Base-by-base conservation (phyloP, 2,797 vertebrate genomes). In the Halcyon badia region DNA sequence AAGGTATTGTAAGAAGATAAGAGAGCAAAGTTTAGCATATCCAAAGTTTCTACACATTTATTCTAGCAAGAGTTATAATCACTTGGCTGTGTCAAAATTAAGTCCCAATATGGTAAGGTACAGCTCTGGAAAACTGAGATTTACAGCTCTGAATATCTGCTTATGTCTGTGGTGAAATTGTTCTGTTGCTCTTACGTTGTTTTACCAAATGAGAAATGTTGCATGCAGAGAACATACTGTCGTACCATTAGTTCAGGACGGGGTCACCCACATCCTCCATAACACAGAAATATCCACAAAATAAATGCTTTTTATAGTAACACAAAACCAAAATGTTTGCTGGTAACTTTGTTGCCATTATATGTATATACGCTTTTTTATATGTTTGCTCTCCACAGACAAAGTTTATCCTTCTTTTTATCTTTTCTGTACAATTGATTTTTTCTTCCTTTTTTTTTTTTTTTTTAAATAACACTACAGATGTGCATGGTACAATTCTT, bases 211-310 rank as follows among this genome's bases (percentile, higher is more conserved):
- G 42, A 41, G 1, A 2, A 37, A 39, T 64, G 21, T 42, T 1
- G 4, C 26, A 21, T 49, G 19, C 60, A 49, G 16, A 85, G 41
- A 58, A 61, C 12, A 49, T 69, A 49, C 0, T 8, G 35, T 44
- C 31, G 49, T 69, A 33, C 18, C 17, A 31, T 72, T 41, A 65
- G 20, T 80, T 90, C 20, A 22, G 37, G 14, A 33, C 39, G 16
- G 49, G 18, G 71, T 89, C 11, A 28, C 15, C 39, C 46, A 65
- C 1, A 2, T 25, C 22, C 1, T 0, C 33, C 35, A 14, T 30
- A 37, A 62, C 31, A 82, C 35, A 79, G 65, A 88, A 88, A 72
- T 78, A 86, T 3, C 28, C 39, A 42, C n/a, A 60, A 65, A 93
- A 76, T 16, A 68, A 89, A 25, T 30, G 10, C 4, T 57, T 83